These are phyloP conservation scores for Pachyrhynchus sulphureomaculatus DNA, from an alignment of 1,140 invertebrate species.

Conservation along the genomic window DNA sequence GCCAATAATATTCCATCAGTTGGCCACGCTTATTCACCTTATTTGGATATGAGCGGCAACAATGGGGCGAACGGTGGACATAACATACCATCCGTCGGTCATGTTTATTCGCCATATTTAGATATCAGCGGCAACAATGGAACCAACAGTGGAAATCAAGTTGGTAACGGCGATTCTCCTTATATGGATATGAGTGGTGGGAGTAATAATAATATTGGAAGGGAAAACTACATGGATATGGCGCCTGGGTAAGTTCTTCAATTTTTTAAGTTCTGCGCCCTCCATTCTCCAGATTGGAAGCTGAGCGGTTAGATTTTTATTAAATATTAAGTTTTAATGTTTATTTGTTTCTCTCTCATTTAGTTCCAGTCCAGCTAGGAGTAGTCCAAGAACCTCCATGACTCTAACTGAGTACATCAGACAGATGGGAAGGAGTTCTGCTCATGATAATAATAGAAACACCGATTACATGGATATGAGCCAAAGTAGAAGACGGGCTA, in stretches of 20 bases:
- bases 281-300: too few species aligned
- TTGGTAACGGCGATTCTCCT: neutral
- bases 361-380: constrained; percentile 11
- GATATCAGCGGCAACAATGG: constrained; percentile 14
- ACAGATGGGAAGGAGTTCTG: neutral
- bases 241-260: constrained; percentile 18
- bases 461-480: constrained; percentile 54
- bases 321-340: too few species aligned
- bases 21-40: neutral
- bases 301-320: too few species aligned
- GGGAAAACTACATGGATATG: constrained; percentile 23
- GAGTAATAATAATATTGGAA: neutral
- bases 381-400: neutral
- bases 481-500: constrained; percentile 26
- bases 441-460: neutral
- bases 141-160: neutral
- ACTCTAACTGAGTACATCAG: neutral
- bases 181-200: constrained; percentile 1
- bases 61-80: neutral
- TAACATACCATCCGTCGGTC: constrained; percentile 21
- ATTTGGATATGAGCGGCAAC: constrained; percentile 23
- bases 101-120: constrained; percentile 15
- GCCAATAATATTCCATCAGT: neutral
- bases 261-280: neutral
- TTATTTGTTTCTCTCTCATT: too few species aligned